These are phyloP conservation scores for Glaucomys volans DNA, from an alignment of 2,113 vertebrate species.

Conservation along the genomic window DNA sequence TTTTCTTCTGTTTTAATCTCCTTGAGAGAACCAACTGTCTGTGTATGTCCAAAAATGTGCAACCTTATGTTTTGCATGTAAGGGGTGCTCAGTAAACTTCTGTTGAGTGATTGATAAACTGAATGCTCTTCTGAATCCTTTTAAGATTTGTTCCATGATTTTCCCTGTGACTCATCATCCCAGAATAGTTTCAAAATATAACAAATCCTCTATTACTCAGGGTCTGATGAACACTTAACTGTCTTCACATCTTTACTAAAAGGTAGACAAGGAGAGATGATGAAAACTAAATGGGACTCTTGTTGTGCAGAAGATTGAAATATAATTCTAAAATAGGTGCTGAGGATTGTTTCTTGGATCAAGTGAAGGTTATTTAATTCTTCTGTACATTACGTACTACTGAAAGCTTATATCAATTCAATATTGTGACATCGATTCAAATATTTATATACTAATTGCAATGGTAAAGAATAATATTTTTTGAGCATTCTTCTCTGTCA, in stretches of 20 bases:
- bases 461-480: not conserved
- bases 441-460: not conserved
- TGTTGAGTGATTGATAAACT: not conserved
- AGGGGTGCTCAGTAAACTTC: not conserved
- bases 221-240: conserved; percentile 23
- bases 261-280: conserved; percentile 4
- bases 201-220: conserved; percentile 6
- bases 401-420: not conserved
- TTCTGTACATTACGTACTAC: not conserved
- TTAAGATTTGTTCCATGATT: conserved; percentile 31
- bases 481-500: not conserved
- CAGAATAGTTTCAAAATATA: conserved; percentile 65
- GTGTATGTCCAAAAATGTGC: not conserved
- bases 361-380: conserved; percentile 21
- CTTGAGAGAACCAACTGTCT: not conserved
- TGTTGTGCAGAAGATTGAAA: conserved; percentile 32
- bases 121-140: not conserved
- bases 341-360: conserved; percentile 41
- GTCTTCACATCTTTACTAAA: conserved; percentile 51
- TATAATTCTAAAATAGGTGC: not conserved
- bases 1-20: conserved; percentile 9
- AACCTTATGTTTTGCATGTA: conserved; percentile 5
- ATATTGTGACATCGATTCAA: conserved; percentile 11
- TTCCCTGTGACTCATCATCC: conserved; percentile 61
- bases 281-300: not conserved